phyloP scores from a whole-genome alignment of 2,113 vertebrate genomes.

The Cyanoderma ruficeps region DNA sequence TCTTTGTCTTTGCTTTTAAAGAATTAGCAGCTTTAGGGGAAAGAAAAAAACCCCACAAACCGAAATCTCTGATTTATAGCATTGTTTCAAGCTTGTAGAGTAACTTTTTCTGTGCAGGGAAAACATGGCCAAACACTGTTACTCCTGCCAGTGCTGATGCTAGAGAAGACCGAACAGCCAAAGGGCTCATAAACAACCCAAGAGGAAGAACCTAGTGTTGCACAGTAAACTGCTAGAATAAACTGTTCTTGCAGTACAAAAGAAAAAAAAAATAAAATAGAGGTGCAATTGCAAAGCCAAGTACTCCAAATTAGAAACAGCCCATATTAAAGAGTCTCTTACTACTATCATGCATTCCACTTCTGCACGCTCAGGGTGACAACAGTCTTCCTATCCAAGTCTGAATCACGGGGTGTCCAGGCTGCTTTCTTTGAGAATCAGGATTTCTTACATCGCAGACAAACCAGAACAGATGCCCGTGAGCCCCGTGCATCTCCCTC shows the following conservation, averaged over 20 bases:
- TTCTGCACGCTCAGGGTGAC: not conserved
- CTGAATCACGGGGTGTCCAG: not conserved
- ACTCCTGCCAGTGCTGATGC: not conserved
- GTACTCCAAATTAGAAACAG: not conserved
- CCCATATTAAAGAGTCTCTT: not conserved
- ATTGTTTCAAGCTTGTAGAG: not conserved
- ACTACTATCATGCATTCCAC: not conserved
- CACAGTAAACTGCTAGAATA: not conserved
- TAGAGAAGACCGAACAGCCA: not conserved
- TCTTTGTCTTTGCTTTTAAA: not conserved
- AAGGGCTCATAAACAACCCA: not conserved
- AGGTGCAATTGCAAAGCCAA: not conserved
- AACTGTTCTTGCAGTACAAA: not conserved
- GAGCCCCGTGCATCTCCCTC: not conserved
- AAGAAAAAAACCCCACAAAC: not conserved
- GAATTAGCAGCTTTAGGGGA: not conserved
- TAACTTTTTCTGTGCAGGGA: not conserved
- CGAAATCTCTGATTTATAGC: not conserved
- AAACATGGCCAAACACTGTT: not conserved
- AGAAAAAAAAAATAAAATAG: not conserved
- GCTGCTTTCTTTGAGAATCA: not conserved
- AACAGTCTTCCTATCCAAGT: not conserved
- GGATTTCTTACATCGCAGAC: not conserved
- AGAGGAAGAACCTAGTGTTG: not conserved
- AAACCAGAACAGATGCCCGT: fast-evolving